Evolutionary conservation across 2,888 invertebrate species (phyloP).

Genomic region (Mayetiola destructor): DNA sequence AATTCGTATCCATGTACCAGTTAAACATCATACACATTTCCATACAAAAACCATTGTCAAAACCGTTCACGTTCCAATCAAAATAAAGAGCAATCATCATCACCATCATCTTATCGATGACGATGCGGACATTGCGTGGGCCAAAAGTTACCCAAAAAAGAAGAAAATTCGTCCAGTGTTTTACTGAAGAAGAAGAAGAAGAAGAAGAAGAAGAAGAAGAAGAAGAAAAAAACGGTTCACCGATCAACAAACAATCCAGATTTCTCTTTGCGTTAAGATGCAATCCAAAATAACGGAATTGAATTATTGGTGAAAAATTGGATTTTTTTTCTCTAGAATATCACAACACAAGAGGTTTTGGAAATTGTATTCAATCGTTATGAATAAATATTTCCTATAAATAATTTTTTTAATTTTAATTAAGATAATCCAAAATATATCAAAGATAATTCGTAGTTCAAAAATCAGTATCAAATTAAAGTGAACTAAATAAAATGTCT

Average conservation of each 20-base stretch:
- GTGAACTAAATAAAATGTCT: constrained; percentile 1
- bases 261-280: too few relatives aligned
- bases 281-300: background rate
- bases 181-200: background rate
- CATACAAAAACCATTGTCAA: constrained; percentile 35
- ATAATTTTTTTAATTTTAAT: too few relatives aligned
- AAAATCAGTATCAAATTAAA: background rate
- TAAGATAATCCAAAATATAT: background rate
- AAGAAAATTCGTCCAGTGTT: constrained; percentile 9
- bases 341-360: background rate
- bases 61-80: constrained; percentile 32
- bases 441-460: constrained; percentile 5
- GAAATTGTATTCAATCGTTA: too few relatives aligned
- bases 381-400: too few relatives aligned
- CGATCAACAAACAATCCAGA: background rate
- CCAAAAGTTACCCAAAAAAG: constrained; percentile 6
- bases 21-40: constrained; percentile 35
- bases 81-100: constrained; percentile 13
- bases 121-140: background rate
- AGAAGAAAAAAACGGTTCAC: too few relatives aligned
- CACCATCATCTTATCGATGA: constrained; percentile 3
- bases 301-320: background rate
- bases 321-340: background rate
- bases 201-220: too few relatives aligned
- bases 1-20: constrained; percentile 34